These are phyloP conservation scores for Lipophrys pholis DNA, from an alignment of 2,113 vertebrate species.

Conservation along the genomic window DNA sequence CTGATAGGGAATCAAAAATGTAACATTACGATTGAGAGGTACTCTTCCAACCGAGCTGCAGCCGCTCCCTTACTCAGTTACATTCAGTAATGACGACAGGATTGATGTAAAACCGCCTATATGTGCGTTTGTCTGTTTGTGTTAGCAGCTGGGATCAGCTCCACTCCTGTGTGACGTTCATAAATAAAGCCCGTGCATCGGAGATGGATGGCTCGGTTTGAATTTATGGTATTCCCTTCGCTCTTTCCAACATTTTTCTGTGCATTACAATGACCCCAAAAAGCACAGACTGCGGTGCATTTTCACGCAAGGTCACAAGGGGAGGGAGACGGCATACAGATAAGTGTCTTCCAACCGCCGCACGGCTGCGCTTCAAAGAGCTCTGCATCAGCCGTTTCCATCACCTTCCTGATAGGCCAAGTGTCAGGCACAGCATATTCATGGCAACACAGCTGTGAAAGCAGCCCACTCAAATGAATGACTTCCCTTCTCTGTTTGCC, in stretches of 20 bases:
- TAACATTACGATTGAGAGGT: too few species aligned
- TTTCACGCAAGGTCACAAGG: slow-evolving; percentile 17
- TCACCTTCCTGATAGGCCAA: slow-evolving; percentile 1
- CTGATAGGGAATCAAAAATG: too few species aligned
- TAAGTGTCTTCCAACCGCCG: slow-evolving; percentile 6
- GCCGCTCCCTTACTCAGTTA: too few species aligned
- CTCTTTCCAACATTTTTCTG: not conserved
- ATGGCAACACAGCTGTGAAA: not conserved
- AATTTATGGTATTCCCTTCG: not conserved
- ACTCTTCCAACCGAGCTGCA: too few species aligned
- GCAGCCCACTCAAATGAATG: slow-evolving; percentile 1
- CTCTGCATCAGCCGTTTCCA: not conserved
- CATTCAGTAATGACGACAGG: too few species aligned
- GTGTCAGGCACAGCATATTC: slow-evolving; percentile 2
- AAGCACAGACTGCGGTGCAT: not conserved
- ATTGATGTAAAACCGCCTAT: too few species aligned
- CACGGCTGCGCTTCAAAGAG: not conserved
- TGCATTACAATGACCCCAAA: not conserved
- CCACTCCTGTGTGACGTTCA: too few species aligned
- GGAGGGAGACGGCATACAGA: not conserved
- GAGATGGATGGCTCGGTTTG: not conserved
- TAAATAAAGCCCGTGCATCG: too few species aligned
- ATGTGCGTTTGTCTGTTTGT: too few species aligned
- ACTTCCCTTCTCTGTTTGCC: slow-evolving; percentile 18
- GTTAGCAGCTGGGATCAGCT: too few species aligned